phyloP scores from a whole-genome alignment of 2,113 vertebrate species.

The Lagopus muta region DNA sequence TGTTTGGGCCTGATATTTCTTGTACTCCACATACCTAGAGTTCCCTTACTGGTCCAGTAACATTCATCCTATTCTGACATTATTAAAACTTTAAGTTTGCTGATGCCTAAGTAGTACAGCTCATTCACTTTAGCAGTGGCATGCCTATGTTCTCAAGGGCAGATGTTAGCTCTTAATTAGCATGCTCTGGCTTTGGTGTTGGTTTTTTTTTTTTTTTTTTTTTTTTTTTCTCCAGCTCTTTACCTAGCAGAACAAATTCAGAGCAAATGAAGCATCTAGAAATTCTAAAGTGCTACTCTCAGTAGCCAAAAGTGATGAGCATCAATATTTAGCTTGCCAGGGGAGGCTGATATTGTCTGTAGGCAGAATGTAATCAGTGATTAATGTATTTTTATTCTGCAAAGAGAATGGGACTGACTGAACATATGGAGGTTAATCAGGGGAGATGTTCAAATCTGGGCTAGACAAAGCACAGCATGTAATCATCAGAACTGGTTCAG shows the following conservation, averaged over 20 bases:
- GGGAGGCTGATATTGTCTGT: background rate
- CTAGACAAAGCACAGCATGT: background rate
- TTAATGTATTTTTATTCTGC: background rate
- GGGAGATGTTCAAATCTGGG: background rate
- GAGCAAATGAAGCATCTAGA: background rate
- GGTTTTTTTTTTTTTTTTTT: background rate
- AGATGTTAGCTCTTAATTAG: background rate
- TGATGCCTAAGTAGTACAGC: background rate
- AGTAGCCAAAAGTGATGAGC: background rate
- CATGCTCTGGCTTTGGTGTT: background rate
- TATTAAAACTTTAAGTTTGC: background rate
- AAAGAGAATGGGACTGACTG: background rate
- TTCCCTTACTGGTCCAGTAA: background rate
- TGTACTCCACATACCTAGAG: accelerated
- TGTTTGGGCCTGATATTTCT: background rate
- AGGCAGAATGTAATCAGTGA: background rate
- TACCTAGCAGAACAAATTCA: background rate
- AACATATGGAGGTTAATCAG: background rate
- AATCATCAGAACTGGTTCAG: background rate
- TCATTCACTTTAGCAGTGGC: background rate
- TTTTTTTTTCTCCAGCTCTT: background rate
- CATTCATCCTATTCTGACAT: background rate
- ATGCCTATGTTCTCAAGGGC: background rate
- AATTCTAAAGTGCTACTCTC: background rate
- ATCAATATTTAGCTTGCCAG: background rate